Base-by-base conservation (phyloP, 2,113 vertebrate genomes). In the Arenaria interpres region DNA sequence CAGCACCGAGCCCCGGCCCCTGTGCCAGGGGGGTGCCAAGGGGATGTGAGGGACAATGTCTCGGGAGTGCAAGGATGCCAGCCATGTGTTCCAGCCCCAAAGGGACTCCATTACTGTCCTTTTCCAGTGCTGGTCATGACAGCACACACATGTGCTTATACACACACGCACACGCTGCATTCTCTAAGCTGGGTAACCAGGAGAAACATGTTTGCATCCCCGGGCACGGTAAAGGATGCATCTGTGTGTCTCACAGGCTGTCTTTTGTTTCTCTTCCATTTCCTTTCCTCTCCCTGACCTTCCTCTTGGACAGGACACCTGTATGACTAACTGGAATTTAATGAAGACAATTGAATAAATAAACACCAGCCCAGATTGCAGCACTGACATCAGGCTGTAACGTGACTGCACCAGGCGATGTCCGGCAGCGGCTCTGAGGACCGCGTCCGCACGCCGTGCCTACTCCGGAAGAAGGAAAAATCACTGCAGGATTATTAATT, bases 271-370 rank as follows among this genome's bases (percentile, higher is more conserved):
- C 83, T 77, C 68, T 75, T 43, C 3, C 51, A 35, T 60, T 96
- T 92, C 94, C 77, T 92, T 30, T 69, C 89, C 87, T 92, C 84
- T 89, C 69, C 80, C 76, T 82, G 93, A 81, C 84, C 86, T 96
- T 96, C 91, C 91, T 48, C 64, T 91, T 64, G 82, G 67, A 67
- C n/a, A 84, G 77, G 90, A 95, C 88, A 86, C 91, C 62, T 92
- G 85, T 68, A 39, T 77, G 72, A 92, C 60, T 82, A 89, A 85
- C 87, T 87, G 71, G 78, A 93, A 81, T 87, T 89, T 75, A 72
- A 74, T 41, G 20, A 77, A 68, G 68, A 80, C 64, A 33, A 7
- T 11, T 76, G 87, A 77, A 80, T 75, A 94, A 93, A 92, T 48
- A 90, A 90, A 75, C 33, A 18, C 13, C 6, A 2, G 6, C 43